Conservation (phyloP, 1,140 invertebrate species). For the Piezodorus guildinii region DNA sequence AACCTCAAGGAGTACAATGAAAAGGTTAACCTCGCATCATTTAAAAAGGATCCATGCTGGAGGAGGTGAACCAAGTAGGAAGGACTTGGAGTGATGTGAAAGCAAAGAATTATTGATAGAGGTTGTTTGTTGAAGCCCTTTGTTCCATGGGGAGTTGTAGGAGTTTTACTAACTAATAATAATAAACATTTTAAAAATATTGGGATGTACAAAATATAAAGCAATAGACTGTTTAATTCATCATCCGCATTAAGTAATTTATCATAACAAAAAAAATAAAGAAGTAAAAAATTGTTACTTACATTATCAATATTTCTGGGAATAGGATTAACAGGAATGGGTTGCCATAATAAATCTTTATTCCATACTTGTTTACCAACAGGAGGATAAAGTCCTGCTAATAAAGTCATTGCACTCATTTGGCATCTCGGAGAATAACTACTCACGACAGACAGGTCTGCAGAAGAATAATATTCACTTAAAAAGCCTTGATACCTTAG, state of each 20-base stretch:
- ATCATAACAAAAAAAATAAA: background rate
- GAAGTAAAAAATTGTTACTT: conserved; percentile 25
- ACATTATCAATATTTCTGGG: conserved; percentile 57
- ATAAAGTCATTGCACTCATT: conserved; percentile 70
- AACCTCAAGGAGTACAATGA: too few species aligned
- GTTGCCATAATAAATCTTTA: conserved; percentile 64
- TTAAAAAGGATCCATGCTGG: too few species aligned
- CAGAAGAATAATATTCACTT: conserved; percentile 43
- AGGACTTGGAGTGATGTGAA: too few species aligned
- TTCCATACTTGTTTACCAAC: conserved; percentile 56
- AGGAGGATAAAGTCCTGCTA: conserved; percentile 75
- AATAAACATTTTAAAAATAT: background rate
- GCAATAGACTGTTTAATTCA: too few species aligned
- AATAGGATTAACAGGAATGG: conserved; percentile 69
- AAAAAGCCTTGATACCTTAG: conserved; percentile 54
- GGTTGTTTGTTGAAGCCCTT: too few species aligned
- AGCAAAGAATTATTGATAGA: too few species aligned
- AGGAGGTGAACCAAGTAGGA: too few species aligned
- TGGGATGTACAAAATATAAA: background rate
- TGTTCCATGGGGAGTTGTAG: too few species aligned
- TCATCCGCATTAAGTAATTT: too few species aligned
- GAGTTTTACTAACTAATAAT: too few species aligned
- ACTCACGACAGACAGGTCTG: conserved; percentile 58
- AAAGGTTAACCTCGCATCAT: too few species aligned
- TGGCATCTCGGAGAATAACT: conserved; percentile 71